A percentile compares a stretch with the other conserved stretches of the same genome.
Conservation (phyloP, 2,888 invertebrate species). For the Boloria selene region DNA sequence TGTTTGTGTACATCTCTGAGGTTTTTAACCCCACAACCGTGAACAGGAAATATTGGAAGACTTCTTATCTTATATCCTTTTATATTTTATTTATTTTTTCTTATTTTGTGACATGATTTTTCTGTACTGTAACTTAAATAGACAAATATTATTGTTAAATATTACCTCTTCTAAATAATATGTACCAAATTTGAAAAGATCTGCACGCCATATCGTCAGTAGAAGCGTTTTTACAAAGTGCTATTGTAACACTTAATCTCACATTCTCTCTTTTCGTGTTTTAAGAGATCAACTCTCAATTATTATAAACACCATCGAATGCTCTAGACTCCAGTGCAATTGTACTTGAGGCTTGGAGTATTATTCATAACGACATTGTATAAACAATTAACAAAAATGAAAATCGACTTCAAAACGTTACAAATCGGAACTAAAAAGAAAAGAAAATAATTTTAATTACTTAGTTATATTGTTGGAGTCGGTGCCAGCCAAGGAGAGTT, state of each 20-base stretch:
- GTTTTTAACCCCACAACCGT: slow-evolving; percentile 12
- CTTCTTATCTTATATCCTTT: slow-evolving; percentile 24
- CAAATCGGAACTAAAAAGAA: too few species aligned
- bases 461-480: too few species aligned
- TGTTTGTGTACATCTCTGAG: slow-evolving; percentile 17
- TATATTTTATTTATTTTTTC: neutral
- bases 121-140: too few species aligned
- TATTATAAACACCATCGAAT: slow-evolving; percentile 6
- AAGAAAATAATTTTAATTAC: too few species aligned
- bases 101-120: neutral
- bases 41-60: slow-evolving; percentile 10
- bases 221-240: slow-evolving; percentile 60
- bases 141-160: too few species aligned
- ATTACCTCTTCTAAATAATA: too few species aligned
- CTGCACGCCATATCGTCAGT: slow-evolving; percentile 67
- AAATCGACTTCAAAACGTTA: too few species aligned
- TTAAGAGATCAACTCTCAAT: slow-evolving; percentile 17
- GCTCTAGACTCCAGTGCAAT: slow-evolving; percentile 4
- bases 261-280: slow-evolving; percentile 16
- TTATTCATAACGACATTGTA: slow-evolving; percentile 28
- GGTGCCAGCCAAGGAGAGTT: too few species aligned
- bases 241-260: slow-evolving; percentile 33
- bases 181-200: neutral
- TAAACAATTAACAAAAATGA: too few species aligned
- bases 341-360: slow-evolving; percentile 3